Conservation (phyloP, 2,113 vertebrate species). For the Arothron firmamentum region DNA sequence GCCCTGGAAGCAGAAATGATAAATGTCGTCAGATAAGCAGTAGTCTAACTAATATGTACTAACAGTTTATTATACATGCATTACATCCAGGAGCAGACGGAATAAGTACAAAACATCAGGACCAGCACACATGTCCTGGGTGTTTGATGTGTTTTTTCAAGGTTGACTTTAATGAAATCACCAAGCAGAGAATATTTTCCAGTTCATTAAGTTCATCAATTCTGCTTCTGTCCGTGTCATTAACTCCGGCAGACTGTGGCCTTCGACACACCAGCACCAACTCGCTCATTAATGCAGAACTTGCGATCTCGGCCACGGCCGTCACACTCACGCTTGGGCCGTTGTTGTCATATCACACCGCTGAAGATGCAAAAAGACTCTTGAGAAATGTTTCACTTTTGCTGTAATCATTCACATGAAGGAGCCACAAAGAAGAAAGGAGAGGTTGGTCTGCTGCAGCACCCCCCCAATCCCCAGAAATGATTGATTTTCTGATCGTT, state of each 20-base stretch:
- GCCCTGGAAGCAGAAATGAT: too few relatives aligned
- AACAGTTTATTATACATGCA: neutral
- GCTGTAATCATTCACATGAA: slow-evolving; percentile 77
- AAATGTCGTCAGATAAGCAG: too few relatives aligned
- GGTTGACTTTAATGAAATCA: neutral
- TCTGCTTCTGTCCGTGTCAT: neutral
- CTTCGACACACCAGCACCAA: slow-evolving; percentile 8
- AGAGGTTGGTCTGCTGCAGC: too few relatives aligned
- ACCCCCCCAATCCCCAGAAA: slow-evolving; percentile 76
- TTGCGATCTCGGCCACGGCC: neutral
- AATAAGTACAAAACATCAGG: neutral
- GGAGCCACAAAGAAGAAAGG: slow-evolving; percentile 11
- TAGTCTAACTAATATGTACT: too few relatives aligned
- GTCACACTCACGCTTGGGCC: slow-evolving; percentile 16
- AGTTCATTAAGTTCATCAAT: neutral
- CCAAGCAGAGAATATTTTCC: neutral
- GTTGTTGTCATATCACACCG: slow-evolving; percentile 68
- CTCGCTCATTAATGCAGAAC: slow-evolving; percentile 17
- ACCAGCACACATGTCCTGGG: neutral
- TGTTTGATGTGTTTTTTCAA: neutral
- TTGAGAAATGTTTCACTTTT: slow-evolving; percentile 77
- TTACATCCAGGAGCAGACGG: too few relatives aligned
- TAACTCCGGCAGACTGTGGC: neutral
- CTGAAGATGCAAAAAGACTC: slow-evolving; percentile 73
- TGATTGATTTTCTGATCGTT: slow-evolving; percentile 86